Conservation (phyloP, 2,113 vertebrate genomes). For the Antigone vipio region DNA sequence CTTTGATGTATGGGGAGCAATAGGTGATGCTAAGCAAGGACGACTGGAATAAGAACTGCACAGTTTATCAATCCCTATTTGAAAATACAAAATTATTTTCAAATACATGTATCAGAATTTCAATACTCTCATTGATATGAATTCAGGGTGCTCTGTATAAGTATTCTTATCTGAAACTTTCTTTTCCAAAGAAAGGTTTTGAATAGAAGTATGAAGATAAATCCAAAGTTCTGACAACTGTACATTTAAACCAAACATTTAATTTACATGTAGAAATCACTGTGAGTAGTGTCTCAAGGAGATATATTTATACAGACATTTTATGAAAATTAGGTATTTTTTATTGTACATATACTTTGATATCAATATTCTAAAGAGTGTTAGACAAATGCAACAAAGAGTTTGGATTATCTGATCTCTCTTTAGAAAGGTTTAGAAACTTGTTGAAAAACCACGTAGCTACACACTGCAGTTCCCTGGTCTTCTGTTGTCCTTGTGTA, state of each 20-base stretch:
- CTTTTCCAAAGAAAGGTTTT: constrained; percentile 9
- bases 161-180: not conserved
- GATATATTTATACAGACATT: not conserved
- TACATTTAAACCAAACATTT: not conserved
- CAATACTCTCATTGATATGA: not conserved
- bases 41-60: constrained; percentile 64
- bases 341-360: not conserved
- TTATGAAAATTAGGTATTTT: not conserved
- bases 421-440: not conserved
- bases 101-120: not conserved
- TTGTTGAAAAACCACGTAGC: not conserved
- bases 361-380: not conserved
- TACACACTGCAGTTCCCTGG: not conserved
- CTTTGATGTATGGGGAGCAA: constrained; percentile 94
- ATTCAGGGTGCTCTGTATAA: not conserved
- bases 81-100: not conserved
- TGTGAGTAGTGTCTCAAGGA: not conserved
- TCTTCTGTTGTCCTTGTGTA: not conserved
- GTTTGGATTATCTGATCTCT: not conserved
- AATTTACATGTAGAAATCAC: not conserved
- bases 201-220: not conserved
- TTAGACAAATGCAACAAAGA: not conserved
- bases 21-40: constrained; percentile 88
- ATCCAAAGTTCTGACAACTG: not conserved
- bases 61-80: not conserved